Evolutionary conservation across 2,797 vertebrate genomes (phyloP), one percentile per base, ranked within the genome.

Genomic region (Chelidonichthys spinosus): DNA sequence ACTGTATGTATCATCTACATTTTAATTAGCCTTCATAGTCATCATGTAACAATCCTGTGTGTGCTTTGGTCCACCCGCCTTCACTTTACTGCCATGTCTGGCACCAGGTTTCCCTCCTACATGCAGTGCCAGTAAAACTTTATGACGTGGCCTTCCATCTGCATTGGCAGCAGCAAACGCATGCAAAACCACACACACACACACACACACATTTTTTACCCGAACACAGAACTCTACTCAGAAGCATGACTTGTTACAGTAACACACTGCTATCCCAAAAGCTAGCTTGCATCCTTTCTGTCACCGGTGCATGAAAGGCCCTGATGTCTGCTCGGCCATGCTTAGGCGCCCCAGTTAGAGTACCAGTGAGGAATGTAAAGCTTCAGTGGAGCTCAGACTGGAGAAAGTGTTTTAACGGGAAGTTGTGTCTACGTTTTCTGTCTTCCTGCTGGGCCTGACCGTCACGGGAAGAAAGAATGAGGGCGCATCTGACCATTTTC

Each of bases 331-430:
- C 84, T 90, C 65, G 55, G 86, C 53, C 70, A 14, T 54, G 63
- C 87, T 89, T 61, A 78, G 71, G 77, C 72, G 69, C 81, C 86
- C 75, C 82, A 83, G 90, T 93, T 92, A 83, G 87, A 90, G 87
- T 62, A 65, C 54, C 72, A 37, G 84, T 86, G 90, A 87, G 93
- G 92, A 94, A 94, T 93, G 88, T 92, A 87, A 86, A 89, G 90
- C 91, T 88, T 82, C 79, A 54, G 81, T 87, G 82, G 63, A 70
- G 78, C 68, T 88, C 84, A 56, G 87, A 87, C 85, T 52, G 78
- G 82, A 76, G 77, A 68, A 63, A 81, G 83, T 66, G 84, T 76
- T 84, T 85, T 61, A 79, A 74, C 69, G 78, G 62, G 78, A 80
- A 55, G 70, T 13, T 63, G 59, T 78, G 66, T 80, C 75, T 75